Percentiles rank a stretch among this genome's conserved stretches.
These are phyloP conservation scores for Melanotaenia maccullochi DNA, from an alignment of 2,797 vertebrate species.

Conservation along the genomic window DNA sequence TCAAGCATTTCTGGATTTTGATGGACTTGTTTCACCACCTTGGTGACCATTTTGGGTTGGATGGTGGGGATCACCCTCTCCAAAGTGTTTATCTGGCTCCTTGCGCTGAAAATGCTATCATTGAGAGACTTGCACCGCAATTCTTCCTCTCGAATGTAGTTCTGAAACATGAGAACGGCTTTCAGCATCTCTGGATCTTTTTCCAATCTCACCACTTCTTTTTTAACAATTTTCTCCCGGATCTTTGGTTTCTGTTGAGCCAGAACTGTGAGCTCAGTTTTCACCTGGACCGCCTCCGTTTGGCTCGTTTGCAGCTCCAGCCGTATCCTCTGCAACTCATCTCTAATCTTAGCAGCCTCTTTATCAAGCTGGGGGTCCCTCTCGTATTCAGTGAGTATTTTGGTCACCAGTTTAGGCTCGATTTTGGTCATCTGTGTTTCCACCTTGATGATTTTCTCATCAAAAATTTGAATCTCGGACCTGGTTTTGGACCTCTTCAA, in stretches of 20 bases:
- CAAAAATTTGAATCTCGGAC: slow-evolving; percentile 82
- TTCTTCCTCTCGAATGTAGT: slow-evolving; percentile 82
- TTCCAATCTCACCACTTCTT: slow-evolving; percentile 91
- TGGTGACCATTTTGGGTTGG: slow-evolving; percentile 91
- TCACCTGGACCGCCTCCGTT: slow-evolving; percentile 79
- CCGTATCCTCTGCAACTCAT: slow-evolving; percentile 83
- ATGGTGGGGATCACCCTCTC: slow-evolving; percentile 88
- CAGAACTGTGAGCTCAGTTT: slow-evolving; percentile 84
- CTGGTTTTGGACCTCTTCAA: slow-evolving; percentile 77
- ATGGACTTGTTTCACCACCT: slow-evolving; percentile 90
- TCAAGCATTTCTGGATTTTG: slow-evolving; percentile 85
- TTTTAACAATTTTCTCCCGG: slow-evolving; percentile 89
- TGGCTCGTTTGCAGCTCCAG: slow-evolving; percentile 75
- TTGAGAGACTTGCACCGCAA: slow-evolving; percentile 76
- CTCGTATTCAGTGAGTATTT: slow-evolving; percentile 91
- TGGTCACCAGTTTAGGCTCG: slow-evolving; percentile 89
- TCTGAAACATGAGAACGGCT: slow-evolving; percentile 82
- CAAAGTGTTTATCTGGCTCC: slow-evolving; percentile 85
- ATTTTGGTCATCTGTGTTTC: slow-evolving; percentile 78
- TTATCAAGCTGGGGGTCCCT: slow-evolving; percentile 88
- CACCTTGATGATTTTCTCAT: slow-evolving; percentile 80
- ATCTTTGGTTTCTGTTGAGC: slow-evolving; percentile 86
- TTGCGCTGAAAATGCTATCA: slow-evolving; percentile 79
- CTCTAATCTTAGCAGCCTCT: slow-evolving; percentile 84
- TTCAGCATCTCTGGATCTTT: slow-evolving; percentile 92